These are phyloP conservation scores for Tetheella fluctuosa DNA, from an alignment of 2,888 invertebrate genomes.

Conservation along the genomic window DNA sequence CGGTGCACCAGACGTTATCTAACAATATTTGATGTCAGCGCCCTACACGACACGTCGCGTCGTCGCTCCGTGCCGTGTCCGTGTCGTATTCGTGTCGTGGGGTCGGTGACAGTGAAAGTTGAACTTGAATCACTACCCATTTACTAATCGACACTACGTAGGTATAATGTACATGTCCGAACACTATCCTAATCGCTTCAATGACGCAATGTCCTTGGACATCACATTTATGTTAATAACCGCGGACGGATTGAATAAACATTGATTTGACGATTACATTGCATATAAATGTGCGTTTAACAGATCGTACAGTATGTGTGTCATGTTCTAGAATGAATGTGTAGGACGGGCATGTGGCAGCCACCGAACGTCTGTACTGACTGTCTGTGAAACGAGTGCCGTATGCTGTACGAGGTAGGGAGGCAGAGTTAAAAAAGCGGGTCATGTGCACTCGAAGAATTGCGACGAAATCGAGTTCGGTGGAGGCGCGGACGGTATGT, in stretches of 20 bases:
- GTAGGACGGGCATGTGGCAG: not conserved
- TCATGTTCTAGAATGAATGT: not conserved
- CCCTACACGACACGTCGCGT: not conserved
- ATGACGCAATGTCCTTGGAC: constrained; percentile 3
- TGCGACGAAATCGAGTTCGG: too few species aligned
- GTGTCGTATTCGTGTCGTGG: constrained; percentile 8
- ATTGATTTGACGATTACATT: not conserved
- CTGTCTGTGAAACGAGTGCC: too few species aligned
- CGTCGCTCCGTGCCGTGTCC: not conserved
- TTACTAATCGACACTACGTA: not conserved
- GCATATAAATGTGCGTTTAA: not conserved
- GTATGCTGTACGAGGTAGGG: not conserved
- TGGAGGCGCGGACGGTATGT: too few species aligned
- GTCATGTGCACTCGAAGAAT: not conserved
- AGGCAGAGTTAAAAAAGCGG: not conserved
- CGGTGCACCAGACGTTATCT: not conserved
- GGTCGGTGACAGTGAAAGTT: constrained; percentile 13
- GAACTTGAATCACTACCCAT: constrained; percentile 16
- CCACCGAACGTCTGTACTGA: not conserved
- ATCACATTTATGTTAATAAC: not conserved
- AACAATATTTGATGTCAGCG: not conserved
- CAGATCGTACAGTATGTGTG: not conserved
- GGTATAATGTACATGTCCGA: too few species aligned
- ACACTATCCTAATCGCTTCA: not conserved
- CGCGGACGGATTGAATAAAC: not conserved